phyloP scores from a whole-genome alignment of 2,113 vertebrate genomes.

The Ophthalmotilapia sp. region DNA sequence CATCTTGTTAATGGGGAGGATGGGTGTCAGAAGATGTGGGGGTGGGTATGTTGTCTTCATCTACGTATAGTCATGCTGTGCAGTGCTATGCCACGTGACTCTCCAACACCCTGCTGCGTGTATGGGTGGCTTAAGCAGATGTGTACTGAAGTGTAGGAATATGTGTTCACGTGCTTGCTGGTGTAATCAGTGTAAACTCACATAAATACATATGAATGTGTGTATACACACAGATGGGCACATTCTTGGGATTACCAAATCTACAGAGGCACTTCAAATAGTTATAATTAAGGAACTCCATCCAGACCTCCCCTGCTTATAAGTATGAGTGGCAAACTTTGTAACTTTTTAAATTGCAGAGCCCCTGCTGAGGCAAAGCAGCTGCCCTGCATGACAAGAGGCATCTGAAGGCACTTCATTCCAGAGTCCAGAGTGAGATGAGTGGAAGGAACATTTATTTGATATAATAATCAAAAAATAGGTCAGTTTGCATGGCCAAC shows the following conservation, averaged over 20 bases:
- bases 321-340: not conserved
- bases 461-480: not conserved
- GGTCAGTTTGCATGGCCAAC: not conserved
- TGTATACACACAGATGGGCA: not conserved
- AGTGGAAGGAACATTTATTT: not conserved
- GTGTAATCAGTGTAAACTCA: not conserved
- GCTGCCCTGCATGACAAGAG: not conserved
- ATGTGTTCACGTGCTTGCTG: not conserved
- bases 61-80: conserved; percentile 31
- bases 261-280: not conserved
- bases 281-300: conserved; percentile 1
- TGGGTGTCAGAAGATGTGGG: conserved; percentile 27
- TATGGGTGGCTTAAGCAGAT: conserved; percentile 22
- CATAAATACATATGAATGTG: not conserved
- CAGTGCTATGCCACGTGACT: conserved; percentile 16
- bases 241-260: not conserved
- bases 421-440: not conserved
- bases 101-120: conserved; percentile 8
- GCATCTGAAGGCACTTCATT: not conserved
- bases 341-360: conserved; percentile 14
- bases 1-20: conserved; percentile 6
- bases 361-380: conserved; percentile 1
- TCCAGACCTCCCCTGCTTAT: not conserved
- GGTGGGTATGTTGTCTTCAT: conserved; percentile 46
- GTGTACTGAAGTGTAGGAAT: not conserved